Conservation (phyloP, 1,140 invertebrate species). For the Drosophila athabasca region DNA sequence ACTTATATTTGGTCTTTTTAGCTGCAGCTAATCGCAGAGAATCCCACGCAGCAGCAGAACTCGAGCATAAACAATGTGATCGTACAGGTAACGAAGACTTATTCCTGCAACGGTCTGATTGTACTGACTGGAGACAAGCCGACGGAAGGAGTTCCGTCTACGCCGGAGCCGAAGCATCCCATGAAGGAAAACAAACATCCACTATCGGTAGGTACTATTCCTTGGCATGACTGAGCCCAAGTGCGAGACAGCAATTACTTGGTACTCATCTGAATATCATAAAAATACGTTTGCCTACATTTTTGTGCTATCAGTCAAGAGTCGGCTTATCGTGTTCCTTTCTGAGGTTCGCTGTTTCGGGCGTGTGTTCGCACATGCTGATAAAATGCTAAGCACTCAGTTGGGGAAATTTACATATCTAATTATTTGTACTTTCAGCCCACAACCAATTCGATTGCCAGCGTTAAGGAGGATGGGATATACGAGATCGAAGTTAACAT, state of each 20-base stretch:
- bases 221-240: slow-evolving; percentile 34
- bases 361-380: neutral
- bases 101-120: slow-evolving; percentile 58
- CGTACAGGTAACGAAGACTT: neutral
- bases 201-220: slow-evolving; percentile 57
- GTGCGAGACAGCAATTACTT: neutral
- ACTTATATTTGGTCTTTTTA: slow-evolving; percentile 6
- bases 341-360: neutral
- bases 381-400: slow-evolving; percentile 2
- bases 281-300: neutral
- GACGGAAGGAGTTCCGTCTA: neutral
- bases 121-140: slow-evolving; percentile 18
- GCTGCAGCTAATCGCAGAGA: slow-evolving; percentile 43
- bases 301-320: too few relatives aligned
- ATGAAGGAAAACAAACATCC: slow-evolving; percentile 60
- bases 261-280: too few relatives aligned
- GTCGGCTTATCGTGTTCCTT: neutral
- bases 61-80: slow-evolving; percentile 41
- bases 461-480: slow-evolving; percentile 85
- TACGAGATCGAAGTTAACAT: slow-evolving; percentile 85
- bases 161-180: slow-evolving; percentile 41
- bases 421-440: slow-evolving; percentile 42
- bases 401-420: neutral
- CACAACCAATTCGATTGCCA: slow-evolving; percentile 82
- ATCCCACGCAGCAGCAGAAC: slow-evolving; percentile 36